phyloP scores from a whole-genome alignment of 2,888 invertebrate genomes.

The Eupithecia subumbrata region DNA sequence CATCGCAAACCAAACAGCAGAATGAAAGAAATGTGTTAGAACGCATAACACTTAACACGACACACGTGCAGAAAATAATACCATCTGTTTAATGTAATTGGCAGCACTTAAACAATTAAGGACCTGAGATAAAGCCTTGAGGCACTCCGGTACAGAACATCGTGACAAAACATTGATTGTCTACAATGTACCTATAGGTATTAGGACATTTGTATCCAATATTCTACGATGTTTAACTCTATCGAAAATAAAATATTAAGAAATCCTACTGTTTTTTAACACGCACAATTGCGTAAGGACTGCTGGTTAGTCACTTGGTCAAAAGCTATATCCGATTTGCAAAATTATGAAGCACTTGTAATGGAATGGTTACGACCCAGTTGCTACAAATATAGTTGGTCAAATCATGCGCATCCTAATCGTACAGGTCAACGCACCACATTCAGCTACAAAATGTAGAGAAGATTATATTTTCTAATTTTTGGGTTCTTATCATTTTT shows the following conservation, averaged over 20 bases:
- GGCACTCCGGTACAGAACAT: slow-evolving; percentile 24
- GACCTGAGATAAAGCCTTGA: slow-evolving; percentile 29
- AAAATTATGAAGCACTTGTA: slow-evolving; percentile 28
- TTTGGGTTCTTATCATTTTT: not conserved
- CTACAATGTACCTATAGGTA: slow-evolving; percentile 2
- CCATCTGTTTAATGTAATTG: slow-evolving; percentile 35
- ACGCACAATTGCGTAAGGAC: too few species aligned
- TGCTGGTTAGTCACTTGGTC: slow-evolving; percentile 3
- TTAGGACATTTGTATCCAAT: slow-evolving; percentile 31
- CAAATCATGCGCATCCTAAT: slow-evolving; percentile 38
- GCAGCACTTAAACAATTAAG: slow-evolving; percentile 37
- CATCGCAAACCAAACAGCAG: not conserved
- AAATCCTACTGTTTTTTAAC: not conserved
- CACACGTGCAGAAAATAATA: slow-evolving; percentile 34
- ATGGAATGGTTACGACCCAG: slow-evolving; percentile 34
- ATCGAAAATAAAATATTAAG: slow-evolving; percentile 20
- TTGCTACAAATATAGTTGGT: slow-evolving; percentile 35
- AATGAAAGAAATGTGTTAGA: slow-evolving; percentile 8
- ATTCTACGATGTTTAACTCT: slow-evolving; percentile 20
- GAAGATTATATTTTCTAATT: not conserved
- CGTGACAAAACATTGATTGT: slow-evolving; percentile 17
- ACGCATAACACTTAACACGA: slow-evolving; percentile 22
- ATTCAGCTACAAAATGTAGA: slow-evolving; percentile 29
- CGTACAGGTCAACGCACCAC: slow-evolving; percentile 35
- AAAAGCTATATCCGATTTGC: slow-evolving; percentile 11